Evolutionary conservation across 2,888 invertebrate genomes (phyloP), one percentile per base, ranked within the genome.

Genomic region (Alloplasta piceator): DNA sequence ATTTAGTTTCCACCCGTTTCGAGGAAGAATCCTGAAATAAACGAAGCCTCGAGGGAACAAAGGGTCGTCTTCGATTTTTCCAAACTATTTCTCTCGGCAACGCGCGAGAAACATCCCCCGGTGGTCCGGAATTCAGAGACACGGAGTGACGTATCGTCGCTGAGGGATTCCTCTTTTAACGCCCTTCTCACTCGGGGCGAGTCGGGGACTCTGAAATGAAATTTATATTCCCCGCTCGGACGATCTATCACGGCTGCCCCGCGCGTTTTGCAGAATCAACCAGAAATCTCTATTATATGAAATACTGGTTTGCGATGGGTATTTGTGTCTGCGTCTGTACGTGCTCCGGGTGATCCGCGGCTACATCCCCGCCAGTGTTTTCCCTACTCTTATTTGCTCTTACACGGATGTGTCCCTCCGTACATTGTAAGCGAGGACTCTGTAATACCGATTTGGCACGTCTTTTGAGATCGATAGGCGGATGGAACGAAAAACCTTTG

Each of bases 101-200:
- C 26, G 26, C 26, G 26, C 3, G 26, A 26, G 3, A 2, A 26
- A 26, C 26, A 26, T 26, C 26, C 26, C 26, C 26, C 26, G 26
- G 26, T 26, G 3, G 26, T 26, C 26, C 26, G 26, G 26, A 26
- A 1, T 26, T 26, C 26, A 26, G 26, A 26, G 26, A 71, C 66
- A 83, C 71, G 86, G 88, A 89, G 87, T 88, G 89, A 89, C 88
- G 86, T 89, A 89, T 89, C 87, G 88, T 85, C 85, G 85, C 85
- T 86, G 80, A 80, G 83, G 83, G 85, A 84, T 86, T 85, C 83
- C 85, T 84, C 85, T 87, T 85, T 89, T 87, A 85, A 85, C 85
- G 84, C 86, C 85, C 87, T 87, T 87, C 87, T 89, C 89, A 88
- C 87, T 26, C 84, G 68, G 76, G 52, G 46, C 6, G 14, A 26